Evolutionary conservation across 2,113 vertebrate species (phyloP).

Genomic region (Anguilla rostrata): DNA sequence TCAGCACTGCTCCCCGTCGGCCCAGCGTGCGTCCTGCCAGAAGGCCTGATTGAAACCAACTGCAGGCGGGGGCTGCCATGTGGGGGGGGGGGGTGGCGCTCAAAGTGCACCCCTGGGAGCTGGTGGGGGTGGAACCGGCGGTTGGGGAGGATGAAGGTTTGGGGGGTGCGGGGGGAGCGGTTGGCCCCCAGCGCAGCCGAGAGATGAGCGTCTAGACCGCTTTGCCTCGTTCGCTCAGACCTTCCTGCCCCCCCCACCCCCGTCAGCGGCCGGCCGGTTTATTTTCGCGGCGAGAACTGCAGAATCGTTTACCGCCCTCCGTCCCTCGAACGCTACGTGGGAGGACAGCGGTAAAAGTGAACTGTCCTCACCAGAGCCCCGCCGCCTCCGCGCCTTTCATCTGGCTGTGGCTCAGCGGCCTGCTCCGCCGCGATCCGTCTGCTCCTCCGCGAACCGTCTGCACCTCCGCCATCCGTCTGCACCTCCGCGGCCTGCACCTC

Average conservation of each 20-base stretch:
- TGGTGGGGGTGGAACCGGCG: neutral
- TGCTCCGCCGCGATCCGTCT: neutral
- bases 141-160: no score
- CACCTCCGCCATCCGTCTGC: no score
- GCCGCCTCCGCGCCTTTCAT: neutral
- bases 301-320: conserved; percentile 10
- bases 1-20: conserved; percentile 55
- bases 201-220: conserved; percentile 13
- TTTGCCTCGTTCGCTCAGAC: neutral
- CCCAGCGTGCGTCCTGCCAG: conserved; percentile 50
- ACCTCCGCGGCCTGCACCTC: no score
- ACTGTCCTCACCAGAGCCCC: conserved; percentile 4
- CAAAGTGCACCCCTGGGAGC: neutral
- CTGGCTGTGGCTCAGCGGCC: neutral
- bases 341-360: neutral
- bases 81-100: conserved; percentile 8
- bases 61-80: conserved; percentile 45
- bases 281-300: neutral
- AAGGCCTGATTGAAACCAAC: conserved; percentile 63
- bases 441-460: no score
- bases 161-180: neutral
- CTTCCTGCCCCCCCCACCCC: neutral
- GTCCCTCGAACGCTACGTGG: neutral
- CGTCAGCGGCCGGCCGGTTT: neutral
- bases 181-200: conserved; percentile 3